Evolutionary conservation across 2,888 invertebrate genomes (phyloP).

Genomic region (Nephrotoma flavescens): DNA sequence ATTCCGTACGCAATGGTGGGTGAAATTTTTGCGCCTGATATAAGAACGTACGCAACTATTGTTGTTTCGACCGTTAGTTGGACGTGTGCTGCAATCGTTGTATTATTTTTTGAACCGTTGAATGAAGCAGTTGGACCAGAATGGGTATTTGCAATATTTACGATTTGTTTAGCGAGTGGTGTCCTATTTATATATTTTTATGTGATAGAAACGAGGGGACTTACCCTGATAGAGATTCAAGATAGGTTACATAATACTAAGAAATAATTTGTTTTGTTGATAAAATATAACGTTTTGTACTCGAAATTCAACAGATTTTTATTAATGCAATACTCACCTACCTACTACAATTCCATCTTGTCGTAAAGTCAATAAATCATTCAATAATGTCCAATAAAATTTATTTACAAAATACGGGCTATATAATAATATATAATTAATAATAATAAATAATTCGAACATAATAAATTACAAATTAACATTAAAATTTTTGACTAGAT

Average conservation of each 20-base stretch:
- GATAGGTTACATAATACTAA: not conserved
- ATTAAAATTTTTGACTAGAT: not conserved
- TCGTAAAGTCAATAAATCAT: not conserved
- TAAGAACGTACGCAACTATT: constrained; percentile 50
- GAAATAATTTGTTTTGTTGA: too few species aligned
- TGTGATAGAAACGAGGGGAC: not conserved
- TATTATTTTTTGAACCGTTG: not conserved
- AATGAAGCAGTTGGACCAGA: not conserved
- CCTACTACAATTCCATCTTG: not conserved
- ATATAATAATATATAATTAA: not conserved
- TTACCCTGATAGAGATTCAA: not conserved
- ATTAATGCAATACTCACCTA: not conserved
- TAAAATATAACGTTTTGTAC: too few species aligned
- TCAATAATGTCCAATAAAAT: not conserved
- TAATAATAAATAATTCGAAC: not conserved
- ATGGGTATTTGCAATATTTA: not conserved
- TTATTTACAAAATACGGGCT: not conserved
- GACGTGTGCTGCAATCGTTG: constrained; percentile 49
- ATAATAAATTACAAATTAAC: not conserved
- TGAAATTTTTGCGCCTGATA: constrained; percentile 56
- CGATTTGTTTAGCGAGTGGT: not conserved
- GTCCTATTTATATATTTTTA: not conserved
- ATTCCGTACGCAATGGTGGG: constrained; percentile 61
- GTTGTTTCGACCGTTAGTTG: constrained; percentile 55
- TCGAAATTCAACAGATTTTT: too few species aligned